These are phyloP conservation scores for Pollachius pollachius DNA, from an alignment of 2,113 vertebrate species.

Conservation along the genomic window DNA sequence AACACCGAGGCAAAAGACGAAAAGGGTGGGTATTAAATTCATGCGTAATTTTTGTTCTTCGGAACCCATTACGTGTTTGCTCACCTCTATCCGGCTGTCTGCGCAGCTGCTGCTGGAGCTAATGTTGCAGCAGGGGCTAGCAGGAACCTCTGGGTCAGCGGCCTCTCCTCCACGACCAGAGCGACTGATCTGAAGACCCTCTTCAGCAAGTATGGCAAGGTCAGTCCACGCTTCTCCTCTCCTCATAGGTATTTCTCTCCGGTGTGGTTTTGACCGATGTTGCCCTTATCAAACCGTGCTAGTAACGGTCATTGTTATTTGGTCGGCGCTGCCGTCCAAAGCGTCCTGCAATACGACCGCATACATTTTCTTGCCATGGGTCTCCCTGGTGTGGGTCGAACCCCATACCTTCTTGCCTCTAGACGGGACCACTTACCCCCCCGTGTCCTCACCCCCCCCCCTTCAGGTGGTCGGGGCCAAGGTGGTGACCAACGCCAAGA, in stretches of 20 bases:
- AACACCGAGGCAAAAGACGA: constrained; percentile 84
- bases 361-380: too few relatives aligned
- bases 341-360: too few relatives aligned
- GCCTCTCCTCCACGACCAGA: constrained; percentile 91
- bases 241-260: fast-evolving
- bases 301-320: too few relatives aligned
- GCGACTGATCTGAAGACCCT: constrained; percentile 95
- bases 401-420: background rate
- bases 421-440: too few relatives aligned
- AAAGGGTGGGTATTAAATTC: constrained; percentile 75
- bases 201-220: constrained; percentile 98
- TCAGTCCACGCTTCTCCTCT: constrained; percentile 29
- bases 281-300: too few relatives aligned
- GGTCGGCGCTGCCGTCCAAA: too few relatives aligned
- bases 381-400: too few relatives aligned
- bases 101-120: constrained; percentile 30
- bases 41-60: fast-evolving
- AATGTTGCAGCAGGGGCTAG: constrained; percentile 69
- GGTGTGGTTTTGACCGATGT: too few relatives aligned
- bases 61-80: background rate
- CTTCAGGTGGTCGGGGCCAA: constrained; percentile 94
- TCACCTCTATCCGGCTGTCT: background rate
- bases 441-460: background rate
- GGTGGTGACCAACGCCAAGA: constrained; percentile 95
- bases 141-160: constrained; percentile 95